These are phyloP conservation scores for Autographa gamma DNA, from an alignment of 2,888 invertebrate species.

Conservation along the genomic window DNA sequence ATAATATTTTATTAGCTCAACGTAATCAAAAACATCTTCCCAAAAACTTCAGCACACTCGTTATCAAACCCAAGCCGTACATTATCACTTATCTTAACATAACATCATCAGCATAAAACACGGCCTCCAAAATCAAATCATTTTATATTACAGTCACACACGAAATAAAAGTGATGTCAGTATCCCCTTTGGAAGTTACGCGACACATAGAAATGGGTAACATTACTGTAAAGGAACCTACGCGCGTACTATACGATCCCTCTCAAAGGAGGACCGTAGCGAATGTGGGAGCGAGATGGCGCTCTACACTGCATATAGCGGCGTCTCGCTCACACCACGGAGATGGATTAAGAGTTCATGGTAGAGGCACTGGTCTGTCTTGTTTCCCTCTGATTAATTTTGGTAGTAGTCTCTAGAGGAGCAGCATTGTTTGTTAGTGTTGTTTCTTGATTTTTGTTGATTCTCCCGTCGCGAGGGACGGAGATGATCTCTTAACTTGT, in stretches of 20 bases:
- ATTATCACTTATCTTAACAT: not conserved
- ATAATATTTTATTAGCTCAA: too few species aligned
- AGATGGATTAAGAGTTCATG: too few species aligned
- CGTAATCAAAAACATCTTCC: too few species aligned
- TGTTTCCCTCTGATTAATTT: constrained; percentile 51
- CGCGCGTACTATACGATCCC: too few species aligned
- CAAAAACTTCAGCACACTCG: not conserved
- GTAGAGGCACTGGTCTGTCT: constrained; percentile 19
- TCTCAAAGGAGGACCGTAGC: too few species aligned
- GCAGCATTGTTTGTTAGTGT: constrained; percentile 21
- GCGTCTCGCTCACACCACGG: too few species aligned
- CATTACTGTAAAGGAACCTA: constrained; percentile 35
- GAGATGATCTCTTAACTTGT: constrained; percentile 4
- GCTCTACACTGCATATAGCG: too few species aligned
- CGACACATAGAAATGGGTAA: constrained; percentile 48
- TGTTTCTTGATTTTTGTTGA: constrained; percentile 21
- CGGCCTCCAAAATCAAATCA: not conserved
- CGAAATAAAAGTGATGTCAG: constrained; percentile 31
- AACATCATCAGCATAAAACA: constrained; percentile 4
- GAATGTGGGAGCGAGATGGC: too few species aligned
- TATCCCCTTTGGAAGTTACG: constrained; percentile 49
- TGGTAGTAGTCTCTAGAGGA: constrained; percentile 43
- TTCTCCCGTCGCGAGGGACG: not conserved
- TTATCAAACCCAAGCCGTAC: not conserved
- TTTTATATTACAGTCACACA: constrained; percentile 10